Percentiles rank a stretch among this genome's conserved stretches.
Evolutionary conservation across 2,888 invertebrate genomes (phyloP).

Genomic region (Helleia helle): DNA sequence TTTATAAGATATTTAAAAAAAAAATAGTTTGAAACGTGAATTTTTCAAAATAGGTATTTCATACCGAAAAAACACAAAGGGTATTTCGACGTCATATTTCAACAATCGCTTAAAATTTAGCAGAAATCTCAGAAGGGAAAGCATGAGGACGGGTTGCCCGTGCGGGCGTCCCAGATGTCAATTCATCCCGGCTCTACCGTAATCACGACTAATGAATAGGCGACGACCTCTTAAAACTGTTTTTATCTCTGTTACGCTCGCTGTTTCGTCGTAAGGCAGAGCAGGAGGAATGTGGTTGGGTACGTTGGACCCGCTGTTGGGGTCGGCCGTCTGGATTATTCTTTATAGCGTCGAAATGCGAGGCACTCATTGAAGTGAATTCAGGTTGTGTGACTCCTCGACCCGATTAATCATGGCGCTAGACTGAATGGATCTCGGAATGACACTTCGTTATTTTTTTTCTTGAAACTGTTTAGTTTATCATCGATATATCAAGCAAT

Average conservation of each 20-base stretch:
- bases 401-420: conserved; percentile 54
- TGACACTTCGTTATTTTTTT: conserved; percentile 27
- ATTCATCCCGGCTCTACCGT: conserved; percentile 55
- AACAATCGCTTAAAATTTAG: conserved; percentile 51
- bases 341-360: conserved; percentile 67
- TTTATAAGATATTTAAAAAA: no score
- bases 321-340: conserved; percentile 63
- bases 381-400: conserved; percentile 59
- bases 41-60: no score
- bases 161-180: conserved; percentile 59
- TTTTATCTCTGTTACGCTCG: conserved; percentile 43
- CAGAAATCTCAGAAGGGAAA: conserved; percentile 60
- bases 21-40: no score
- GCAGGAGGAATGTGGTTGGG: conserved; percentile 36
- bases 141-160: conserved; percentile 49
- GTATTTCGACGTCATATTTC: conserved; percentile 30
- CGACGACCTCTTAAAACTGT: conserved; percentile 42
- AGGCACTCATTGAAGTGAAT: conserved; percentile 62
- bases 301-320: conserved; percentile 40
- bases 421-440: conserved; percentile 36
- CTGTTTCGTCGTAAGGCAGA: conserved; percentile 33
- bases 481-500: neutral
- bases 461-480: conserved; percentile 12
- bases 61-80: no score
- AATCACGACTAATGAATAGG: conserved; percentile 71